phyloP scores from a whole-genome alignment of 1,140 invertebrate genomes.

The Diprion similis region DNA sequence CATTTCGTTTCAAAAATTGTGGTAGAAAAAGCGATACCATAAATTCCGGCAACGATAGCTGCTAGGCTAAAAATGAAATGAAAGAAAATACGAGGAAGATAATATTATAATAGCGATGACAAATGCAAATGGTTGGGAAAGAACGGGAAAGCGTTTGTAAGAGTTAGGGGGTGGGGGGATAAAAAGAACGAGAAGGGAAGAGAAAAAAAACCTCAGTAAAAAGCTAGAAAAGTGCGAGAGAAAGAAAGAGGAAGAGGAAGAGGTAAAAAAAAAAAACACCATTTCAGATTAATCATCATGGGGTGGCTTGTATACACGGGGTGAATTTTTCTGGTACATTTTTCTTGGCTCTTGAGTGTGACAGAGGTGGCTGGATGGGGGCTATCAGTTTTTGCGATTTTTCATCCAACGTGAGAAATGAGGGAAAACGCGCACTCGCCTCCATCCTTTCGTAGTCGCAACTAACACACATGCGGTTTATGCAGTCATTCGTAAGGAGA shows the following conservation, averaged over 20 bases:
- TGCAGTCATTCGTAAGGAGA: too few species aligned
- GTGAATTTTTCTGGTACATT: slow-evolving; percentile 39
- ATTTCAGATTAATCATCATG: slow-evolving; percentile 40
- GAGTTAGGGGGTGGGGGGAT: neutral
- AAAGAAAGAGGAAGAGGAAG: neutral
- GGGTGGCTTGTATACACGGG: slow-evolving; percentile 27
- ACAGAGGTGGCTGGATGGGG: slow-evolving; percentile 27
- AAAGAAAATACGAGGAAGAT: too few species aligned
- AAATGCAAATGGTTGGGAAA: neutral
- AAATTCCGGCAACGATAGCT: neutral
- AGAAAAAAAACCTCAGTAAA: neutral
- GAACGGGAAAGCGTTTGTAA: neutral
- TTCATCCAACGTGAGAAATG: slow-evolving; percentile 39
- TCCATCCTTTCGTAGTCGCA: too few species aligned
- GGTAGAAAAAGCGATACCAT: too few species aligned
- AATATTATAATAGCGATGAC: too few species aligned
- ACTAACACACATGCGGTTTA: too few species aligned
- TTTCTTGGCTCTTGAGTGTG: slow-evolving; percentile 33
- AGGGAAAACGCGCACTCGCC: neutral
- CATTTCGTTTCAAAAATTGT: too few species aligned
- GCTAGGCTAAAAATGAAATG: too few species aligned
- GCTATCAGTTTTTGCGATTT: slow-evolving; percentile 40
- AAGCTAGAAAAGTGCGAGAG: neutral
- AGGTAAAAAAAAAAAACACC: neutral
- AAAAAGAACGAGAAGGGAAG: neutral